Conservation (phyloP, 2,797 vertebrate genomes). For the Tapera naevia region DNA sequence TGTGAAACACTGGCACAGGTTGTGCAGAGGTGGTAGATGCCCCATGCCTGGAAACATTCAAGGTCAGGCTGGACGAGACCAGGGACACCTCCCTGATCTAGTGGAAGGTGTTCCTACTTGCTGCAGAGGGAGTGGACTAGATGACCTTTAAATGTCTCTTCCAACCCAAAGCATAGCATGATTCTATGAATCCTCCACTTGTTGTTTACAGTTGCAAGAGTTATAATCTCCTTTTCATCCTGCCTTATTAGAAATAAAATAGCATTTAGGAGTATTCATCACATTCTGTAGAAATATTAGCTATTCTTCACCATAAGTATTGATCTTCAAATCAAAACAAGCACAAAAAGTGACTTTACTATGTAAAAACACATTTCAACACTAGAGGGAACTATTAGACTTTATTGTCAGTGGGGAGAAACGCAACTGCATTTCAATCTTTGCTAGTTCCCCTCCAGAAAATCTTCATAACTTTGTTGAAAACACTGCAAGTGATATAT, state of each 20-base stretch:
- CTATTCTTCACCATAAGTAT: rapidly evolving
- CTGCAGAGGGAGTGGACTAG: too few relatives aligned
- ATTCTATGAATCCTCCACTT: background rate
- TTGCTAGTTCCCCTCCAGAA: background rate
- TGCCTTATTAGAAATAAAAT: background rate
- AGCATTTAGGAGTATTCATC: background rate
- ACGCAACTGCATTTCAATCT: background rate
- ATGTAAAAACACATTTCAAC: background rate
- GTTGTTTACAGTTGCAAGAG: background rate
- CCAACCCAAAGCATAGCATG: too few relatives aligned
- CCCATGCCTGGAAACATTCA: too few relatives aligned
- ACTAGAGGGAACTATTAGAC: constrained; percentile 47
- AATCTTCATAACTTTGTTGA: background rate
- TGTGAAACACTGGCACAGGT: too few relatives aligned
- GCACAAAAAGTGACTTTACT: background rate
- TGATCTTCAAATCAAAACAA: background rate
- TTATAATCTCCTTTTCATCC: background rate
- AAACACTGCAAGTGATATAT: background rate
- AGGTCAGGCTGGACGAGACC: too few relatives aligned
- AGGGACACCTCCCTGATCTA: too few relatives aligned
- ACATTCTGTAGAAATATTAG: background rate
- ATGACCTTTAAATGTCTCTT: too few relatives aligned
- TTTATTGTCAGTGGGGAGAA: background rate
- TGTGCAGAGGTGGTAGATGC: too few relatives aligned
- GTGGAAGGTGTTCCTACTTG: too few relatives aligned